Percentiles rank a stretch among this genome's conserved stretches.
Conservation (phyloP, 2,113 vertebrate genomes). For the Rafetus swinhoei region DNA sequence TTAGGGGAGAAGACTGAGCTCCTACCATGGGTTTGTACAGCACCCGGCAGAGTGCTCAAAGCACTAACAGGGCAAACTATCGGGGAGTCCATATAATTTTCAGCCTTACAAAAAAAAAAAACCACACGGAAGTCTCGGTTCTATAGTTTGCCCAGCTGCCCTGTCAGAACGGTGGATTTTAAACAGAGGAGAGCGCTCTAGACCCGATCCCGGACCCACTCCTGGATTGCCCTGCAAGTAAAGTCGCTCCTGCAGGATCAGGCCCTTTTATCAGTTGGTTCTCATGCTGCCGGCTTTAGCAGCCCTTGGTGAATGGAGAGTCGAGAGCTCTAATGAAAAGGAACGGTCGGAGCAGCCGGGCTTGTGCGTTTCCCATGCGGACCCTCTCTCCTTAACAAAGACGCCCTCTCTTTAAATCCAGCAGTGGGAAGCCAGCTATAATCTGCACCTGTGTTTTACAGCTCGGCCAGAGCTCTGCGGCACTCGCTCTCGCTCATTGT, state of each 20-base stretch:
- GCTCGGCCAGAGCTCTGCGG: neutral
- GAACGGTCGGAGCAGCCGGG: neutral
- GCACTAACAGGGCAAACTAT: neutral
- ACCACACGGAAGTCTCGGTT: neutral
- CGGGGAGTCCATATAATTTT: neutral
- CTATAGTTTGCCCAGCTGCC: neutral
- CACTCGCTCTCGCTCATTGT: neutral
- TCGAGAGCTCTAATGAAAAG: fast-evolving
- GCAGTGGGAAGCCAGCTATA: neutral
- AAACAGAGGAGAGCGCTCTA: neutral
- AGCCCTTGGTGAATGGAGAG: neutral
- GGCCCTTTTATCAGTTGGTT: neutral
- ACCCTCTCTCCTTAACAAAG: neutral
- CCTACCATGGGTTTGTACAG: neutral
- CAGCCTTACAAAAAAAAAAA: neutral
- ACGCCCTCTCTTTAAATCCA: neutral
- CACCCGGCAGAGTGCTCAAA: neutral
- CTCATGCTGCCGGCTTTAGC: neutral
- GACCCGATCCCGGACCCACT: no score
- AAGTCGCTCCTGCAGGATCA: neutral
- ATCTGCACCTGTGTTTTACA: conserved; percentile 18
- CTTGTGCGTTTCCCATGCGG: neutral
- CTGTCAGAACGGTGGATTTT: neutral
- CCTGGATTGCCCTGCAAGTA: neutral
- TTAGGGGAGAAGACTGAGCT: neutral